Percentiles rank a stretch among this genome's conserved stretches.
Conservation (phyloP, 2,888 invertebrate genomes). For the Cosmia pyralina region DNA sequence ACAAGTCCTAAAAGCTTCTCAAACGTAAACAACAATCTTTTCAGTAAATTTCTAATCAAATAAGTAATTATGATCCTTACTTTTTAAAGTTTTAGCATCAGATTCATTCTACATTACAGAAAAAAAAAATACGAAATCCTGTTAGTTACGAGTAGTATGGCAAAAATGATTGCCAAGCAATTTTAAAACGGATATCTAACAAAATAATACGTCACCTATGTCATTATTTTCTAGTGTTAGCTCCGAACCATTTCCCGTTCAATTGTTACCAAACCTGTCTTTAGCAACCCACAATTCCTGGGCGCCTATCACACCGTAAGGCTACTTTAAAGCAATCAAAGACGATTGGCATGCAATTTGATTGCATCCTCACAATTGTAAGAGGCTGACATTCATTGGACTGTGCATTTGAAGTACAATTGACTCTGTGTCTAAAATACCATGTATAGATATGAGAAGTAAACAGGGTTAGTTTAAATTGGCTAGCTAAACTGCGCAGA, state of each 20-base stretch:
- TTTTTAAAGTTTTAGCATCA: too few species aligned
- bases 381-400: slow-evolving; percentile 36
- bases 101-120: too few species aligned
- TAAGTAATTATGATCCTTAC: too few species aligned
- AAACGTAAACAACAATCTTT: not conserved
- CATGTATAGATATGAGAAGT: too few species aligned
- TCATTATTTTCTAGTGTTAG: not conserved
- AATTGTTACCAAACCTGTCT: slow-evolving; percentile 38
- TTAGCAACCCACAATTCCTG: slow-evolving; percentile 30
- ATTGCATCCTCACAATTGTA: slow-evolving; percentile 35
- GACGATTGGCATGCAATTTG: slow-evolving; percentile 53
- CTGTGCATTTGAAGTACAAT: slow-evolving; percentile 20
- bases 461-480: too few species aligned
- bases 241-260: slow-evolving; percentile 9
- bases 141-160: not conserved
- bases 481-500: too few species aligned
- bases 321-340: slow-evolving; percentile 48
- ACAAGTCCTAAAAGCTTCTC: not conserved
- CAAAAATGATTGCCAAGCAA: not conserved
- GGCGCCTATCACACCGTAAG: slow-evolving; percentile 16
- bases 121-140: not conserved
- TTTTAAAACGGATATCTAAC: not conserved
- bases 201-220: not conserved
- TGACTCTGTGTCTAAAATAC: not conserved
- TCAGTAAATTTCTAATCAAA: not conserved